Percentiles rank a stretch among this genome's conserved stretches.
Conservation (phyloP, 1,140 invertebrate genomes). For the Leptinotarsa defecta region DNA sequence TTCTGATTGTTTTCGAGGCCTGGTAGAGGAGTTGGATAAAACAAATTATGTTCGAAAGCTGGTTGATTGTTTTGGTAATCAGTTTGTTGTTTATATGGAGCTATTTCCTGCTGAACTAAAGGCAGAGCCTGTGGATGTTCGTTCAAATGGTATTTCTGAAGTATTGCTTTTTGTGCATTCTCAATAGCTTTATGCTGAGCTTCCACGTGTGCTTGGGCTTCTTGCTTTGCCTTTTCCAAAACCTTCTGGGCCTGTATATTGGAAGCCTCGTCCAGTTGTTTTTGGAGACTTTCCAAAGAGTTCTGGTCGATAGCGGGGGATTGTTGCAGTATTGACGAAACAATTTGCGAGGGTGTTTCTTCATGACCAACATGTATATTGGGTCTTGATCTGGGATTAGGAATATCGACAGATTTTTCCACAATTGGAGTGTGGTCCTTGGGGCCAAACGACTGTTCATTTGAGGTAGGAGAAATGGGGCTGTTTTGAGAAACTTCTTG, state of each 20-base stretch:
- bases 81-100: not conserved
- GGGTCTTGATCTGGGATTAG: slow-evolving; percentile 29
- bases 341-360: not conserved
- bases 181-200: slow-evolving; percentile 45
- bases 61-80: not conserved
- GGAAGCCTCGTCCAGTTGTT: slow-evolving; percentile 43
- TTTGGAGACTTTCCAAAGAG: slow-evolving; percentile 30
- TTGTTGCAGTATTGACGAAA: slow-evolving; percentile 24
- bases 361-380: slow-evolving; percentile 31
- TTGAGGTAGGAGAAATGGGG: slow-evolving; percentile 17
- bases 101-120: not conserved
- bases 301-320: slow-evolving; percentile 8
- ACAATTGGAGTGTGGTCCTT: slow-evolving; percentile 26
- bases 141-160: slow-evolving; percentile 39
- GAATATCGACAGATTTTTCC: slow-evolving; percentile 29
- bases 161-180: slow-evolving; percentile 39
- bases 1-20: not conserved
- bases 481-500: slow-evolving; percentile 17
- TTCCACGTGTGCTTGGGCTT: slow-evolving; percentile 41
- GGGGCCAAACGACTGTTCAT: slow-evolving; percentile 18
- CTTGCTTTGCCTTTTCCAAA: slow-evolving; percentile 42
- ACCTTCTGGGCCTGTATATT: slow-evolving; percentile 38
- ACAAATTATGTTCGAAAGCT: not conserved
- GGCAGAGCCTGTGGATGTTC: slow-evolving; percentile 24
- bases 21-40: not conserved